Evolutionary conservation across 2,888 invertebrate species (phyloP), one percentile per base, ranked within the genome.

Genomic region (Furcula furcula): DNA sequence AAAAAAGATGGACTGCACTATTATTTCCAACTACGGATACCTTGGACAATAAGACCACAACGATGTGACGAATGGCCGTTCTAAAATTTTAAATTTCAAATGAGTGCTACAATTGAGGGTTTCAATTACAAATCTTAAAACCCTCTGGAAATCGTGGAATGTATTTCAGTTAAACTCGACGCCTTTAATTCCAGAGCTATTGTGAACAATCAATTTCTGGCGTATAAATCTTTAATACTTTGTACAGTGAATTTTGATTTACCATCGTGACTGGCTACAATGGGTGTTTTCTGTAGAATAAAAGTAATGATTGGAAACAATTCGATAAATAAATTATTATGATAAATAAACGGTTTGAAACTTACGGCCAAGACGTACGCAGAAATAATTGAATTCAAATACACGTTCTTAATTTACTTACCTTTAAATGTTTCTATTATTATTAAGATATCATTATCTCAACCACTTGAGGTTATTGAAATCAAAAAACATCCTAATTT

Each of bases 81-180:
- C 55, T 59, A 59, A 58, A 55, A 62, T 64, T 79, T 78, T 71
- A 52, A 79, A 79, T 81, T 80, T 76, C 55, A 78, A 76, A 78
- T 70, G 62, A 64, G 65, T 55, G 52, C 54, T 55, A 62, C 71
- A 65, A 73, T 76, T 71, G 68, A 43, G 52, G 55, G 66, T 70
- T 76, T 76, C 72, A 75, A 76, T 73, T 69, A 77, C 74, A 72
- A 69, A 74, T 68, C 47, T 42, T 45, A 26, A 9, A 26, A 46
- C 39, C 50, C 47, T 52, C 42, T 58, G 49, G 51, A 59, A 64
- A 66, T 71, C 69, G 70, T 72, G 73, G 66, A 67, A 73, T 77
- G 49, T 54, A 71, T 75, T 71, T 67, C 55, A 51, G 36, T 32
- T 28, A n/a, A 12, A 31, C 29, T 22, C 15, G 36, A 28, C 25